Percentiles rank a stretch among this genome's conserved stretches.
phyloP scores from a whole-genome alignment of 2,888 invertebrate species.

The Cheilosia soror region DNA sequence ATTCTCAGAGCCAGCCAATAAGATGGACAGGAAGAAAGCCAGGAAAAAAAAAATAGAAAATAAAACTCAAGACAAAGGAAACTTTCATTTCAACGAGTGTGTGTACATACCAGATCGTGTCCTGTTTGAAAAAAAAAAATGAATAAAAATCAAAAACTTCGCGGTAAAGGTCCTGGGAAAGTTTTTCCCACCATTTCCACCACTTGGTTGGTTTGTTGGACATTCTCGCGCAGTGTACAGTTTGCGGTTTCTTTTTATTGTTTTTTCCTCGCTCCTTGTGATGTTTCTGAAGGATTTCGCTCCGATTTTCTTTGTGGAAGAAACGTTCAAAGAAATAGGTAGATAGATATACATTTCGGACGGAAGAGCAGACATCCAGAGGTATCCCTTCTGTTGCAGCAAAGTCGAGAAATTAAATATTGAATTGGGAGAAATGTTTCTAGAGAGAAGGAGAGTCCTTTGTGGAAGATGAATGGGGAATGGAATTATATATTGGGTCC shows the following conservation, averaged over 20 bases:
- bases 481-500: slow-evolving; percentile 26
- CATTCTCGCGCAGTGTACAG: slow-evolving; percentile 36
- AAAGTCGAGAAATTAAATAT: slow-evolving; percentile 67
- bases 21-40: slow-evolving; percentile 56
- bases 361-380: slow-evolving; percentile 7
- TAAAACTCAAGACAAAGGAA: slow-evolving; percentile 55
- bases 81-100: slow-evolving; percentile 40
- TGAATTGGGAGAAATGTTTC: slow-evolving; percentile 58
- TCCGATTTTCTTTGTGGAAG: slow-evolving; percentile 42
- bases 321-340: slow-evolving; percentile 62
- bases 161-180: slow-evolving; percentile 58
- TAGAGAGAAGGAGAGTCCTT: slow-evolving; percentile 20
- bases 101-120: slow-evolving; percentile 51
- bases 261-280: slow-evolving; percentile 45
- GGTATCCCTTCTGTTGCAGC: slow-evolving; percentile 44
- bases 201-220: slow-evolving; percentile 41
- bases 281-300: slow-evolving; percentile 59
- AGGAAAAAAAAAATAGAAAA: slow-evolving; percentile 34
- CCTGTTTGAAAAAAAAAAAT: slow-evolving; percentile 51
- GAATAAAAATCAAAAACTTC: slow-evolving; percentile 47
- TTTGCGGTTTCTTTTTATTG: slow-evolving; percentile 39
- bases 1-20: slow-evolving; percentile 55
- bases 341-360: slow-evolving; percentile 26
- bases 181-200: slow-evolving; percentile 52
- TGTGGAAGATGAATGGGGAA: slow-evolving; percentile 54